These are phyloP conservation scores for Ostrea edulis DNA, from an alignment of 1,140 invertebrate species.

Conservation along the genomic window DNA sequence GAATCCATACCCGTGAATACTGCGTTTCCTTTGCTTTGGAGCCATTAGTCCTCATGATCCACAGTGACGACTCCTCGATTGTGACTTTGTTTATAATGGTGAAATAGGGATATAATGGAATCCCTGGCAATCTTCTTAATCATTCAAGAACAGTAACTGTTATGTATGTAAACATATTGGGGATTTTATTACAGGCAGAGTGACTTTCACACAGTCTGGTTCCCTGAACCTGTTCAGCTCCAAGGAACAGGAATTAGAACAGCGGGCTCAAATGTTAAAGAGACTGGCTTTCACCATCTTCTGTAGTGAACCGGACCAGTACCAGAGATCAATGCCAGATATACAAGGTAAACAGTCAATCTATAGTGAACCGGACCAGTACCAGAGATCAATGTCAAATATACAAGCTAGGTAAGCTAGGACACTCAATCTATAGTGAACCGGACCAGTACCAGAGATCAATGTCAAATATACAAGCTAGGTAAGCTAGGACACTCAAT, in stretches of 20 bases:
- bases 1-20: too few relatives aligned
- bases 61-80: too few relatives aligned
- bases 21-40: too few relatives aligned
- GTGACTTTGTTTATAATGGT: too few relatives aligned
- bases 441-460: constrained; percentile 90
- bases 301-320: constrained; percentile 95
- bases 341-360: constrained; percentile 88
- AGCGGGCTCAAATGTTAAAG: constrained; percentile 91
- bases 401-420: constrained; percentile 88
- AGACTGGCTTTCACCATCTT: constrained; percentile 94
- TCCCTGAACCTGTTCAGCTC: constrained; percentile 87
- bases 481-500: too few relatives aligned
- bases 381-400: constrained; percentile 86
- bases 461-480: constrained; percentile 96
- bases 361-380: too few relatives aligned
- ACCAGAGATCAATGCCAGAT: constrained; percentile 94
- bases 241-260: constrained; percentile 94
- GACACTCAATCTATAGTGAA: too few relatives aligned
- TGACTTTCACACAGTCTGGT: constrained; percentile 89
- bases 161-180: too few relatives aligned
- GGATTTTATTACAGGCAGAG: constrained; percentile 82
- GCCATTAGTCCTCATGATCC: too few relatives aligned
- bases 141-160: too few relatives aligned
- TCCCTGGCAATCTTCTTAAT: too few relatives aligned
- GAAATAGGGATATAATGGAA: too few relatives aligned